Evolutionary conservation across 2,113 vertebrate genomes (phyloP).

Genomic region (mouse (Mus musculus)): GRCm39 chr8:78993501-78994000

Average conservation of each 20-base stretch:
- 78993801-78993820: neutral
- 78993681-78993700: neutral
- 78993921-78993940: neutral
- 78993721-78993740: slow-evolving; percentile 14
- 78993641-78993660: neutral
- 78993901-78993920: neutral
- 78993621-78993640: too few relatives aligned
- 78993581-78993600: neutral
- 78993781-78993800: neutral
- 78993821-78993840: neutral
- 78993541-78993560: neutral
- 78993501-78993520: neutral
- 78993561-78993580: neutral
- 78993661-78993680: neutral
- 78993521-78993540: neutral
- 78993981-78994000: slow-evolving; percentile 16
- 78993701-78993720: neutral
- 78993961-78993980: neutral
- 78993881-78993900: neutral
- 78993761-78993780: neutral
- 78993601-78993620: neutral
- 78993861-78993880: neutral
- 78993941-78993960: neutral
- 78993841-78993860: too few relatives aligned
- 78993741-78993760: neutral